Conservation (phyloP, 2,113 vertebrate genomes). For the Trochalopteron elliotii region DNA sequence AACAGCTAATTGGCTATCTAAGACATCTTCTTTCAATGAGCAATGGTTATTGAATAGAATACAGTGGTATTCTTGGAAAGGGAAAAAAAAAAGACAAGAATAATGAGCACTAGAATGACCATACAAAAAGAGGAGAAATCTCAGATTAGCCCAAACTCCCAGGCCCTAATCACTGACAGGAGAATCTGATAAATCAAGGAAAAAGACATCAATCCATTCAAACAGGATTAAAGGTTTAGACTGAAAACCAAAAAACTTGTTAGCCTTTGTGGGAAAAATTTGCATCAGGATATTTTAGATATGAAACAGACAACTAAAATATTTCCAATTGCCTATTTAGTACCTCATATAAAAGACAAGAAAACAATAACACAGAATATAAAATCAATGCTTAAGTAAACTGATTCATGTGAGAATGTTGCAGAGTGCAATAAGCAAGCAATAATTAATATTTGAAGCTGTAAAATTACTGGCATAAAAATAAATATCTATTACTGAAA, state of each 20-base stretch:
- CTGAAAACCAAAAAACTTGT: constrained; percentile 55
- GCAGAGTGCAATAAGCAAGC: background rate
- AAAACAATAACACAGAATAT: background rate
- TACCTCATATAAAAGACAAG: background rate
- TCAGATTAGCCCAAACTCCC: constrained; percentile 40
- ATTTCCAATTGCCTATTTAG: background rate
- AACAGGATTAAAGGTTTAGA: constrained; percentile 64
- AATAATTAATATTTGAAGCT: background rate
- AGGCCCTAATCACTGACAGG: constrained; percentile 42
- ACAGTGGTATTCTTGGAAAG: constrained; percentile 36
- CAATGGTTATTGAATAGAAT: constrained; percentile 53
- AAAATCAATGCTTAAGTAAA: background rate
- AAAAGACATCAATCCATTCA: constrained; percentile 55
- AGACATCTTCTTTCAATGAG: constrained; percentile 53
- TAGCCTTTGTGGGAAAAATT: constrained; percentile 52
- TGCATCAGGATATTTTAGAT: background rate
- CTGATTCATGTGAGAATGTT: background rate
- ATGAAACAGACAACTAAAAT: background rate
- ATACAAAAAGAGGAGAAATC: constrained; percentile 49
- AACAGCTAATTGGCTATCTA: constrained; percentile 66
- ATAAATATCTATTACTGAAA: background rate
- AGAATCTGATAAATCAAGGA: constrained; percentile 55
- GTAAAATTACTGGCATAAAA: background rate
- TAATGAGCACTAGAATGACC: constrained; percentile 43
- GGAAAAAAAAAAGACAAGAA: background rate